Evolutionary conservation across 2,113 vertebrate genomes (phyloP), one percentile per base, ranked within the genome.

Genomic region (Eretmochelys imbricata): DNA sequence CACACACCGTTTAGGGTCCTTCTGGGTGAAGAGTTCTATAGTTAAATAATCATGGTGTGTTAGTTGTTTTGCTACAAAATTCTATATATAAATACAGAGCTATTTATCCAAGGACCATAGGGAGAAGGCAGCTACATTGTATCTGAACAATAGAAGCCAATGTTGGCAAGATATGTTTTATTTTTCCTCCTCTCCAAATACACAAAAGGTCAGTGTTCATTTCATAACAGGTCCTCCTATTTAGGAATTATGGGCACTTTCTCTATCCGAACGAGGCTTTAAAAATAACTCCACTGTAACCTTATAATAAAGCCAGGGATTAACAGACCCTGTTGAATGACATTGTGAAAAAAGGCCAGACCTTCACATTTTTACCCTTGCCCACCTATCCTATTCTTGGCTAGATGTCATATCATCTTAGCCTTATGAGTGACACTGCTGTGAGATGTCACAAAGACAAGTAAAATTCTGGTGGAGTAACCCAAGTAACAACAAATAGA

Each of bases 131-230:
- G n/a, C 2, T 54, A 24, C 49, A 0, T 65, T 3, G 0, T 27
- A 53, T 1, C 1, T 20, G 82, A 83, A 25, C 48, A 38, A 24
- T 0, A 72, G 65, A 10, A 48, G 80, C 82, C 51, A 51, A 2
- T 0, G 24, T 2, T 48, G 53, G 72, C n/a, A 80, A 80, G 69
- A 49, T 0, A 0, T 13, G 12, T 49, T 59, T 91, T 46, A 50
- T 49, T 57, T 35, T 24, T 27, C 31, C 69, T 49, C 57, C 29
- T 90, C n/a, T 31, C 55, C 35, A 19, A 87, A 93, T 16, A 11
- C 4, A 2, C 2, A 6, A 42, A 54, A 25, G 86, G 4, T 76
- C 29, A 13, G 84, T 31, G 38, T 24, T 46, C 1, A 0, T 55
- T 87, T 55, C 62, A 49, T 4, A n/a, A 29, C 89, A 38, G 42